These are phyloP conservation scores for Sebastes nivosus DNA, from an alignment of 2,797 vertebrate genomes.

Conservation along the genomic window DNA sequence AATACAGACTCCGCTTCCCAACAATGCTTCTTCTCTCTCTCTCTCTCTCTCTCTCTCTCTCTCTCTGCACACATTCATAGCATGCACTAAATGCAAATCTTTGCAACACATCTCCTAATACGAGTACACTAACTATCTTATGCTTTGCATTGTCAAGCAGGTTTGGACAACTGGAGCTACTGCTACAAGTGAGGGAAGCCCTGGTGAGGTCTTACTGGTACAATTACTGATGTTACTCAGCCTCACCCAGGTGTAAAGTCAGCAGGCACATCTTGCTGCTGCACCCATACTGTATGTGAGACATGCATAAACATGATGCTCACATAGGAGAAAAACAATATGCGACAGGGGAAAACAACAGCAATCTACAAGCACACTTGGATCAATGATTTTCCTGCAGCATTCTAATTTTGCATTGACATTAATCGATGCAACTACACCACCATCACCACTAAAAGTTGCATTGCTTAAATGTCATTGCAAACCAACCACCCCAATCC, in stretches of 20 bases:
- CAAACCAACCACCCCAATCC: neutral
- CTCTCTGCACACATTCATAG: neutral
- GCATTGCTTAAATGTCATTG: neutral
- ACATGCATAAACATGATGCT: conserved; percentile 58
- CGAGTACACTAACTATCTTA: neutral
- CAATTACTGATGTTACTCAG: conserved; percentile 60
- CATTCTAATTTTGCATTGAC: neutral
- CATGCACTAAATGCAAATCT: conserved; percentile 41
- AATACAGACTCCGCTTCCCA: neutral
- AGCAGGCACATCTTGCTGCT: conserved; percentile 63
- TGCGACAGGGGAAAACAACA: neutral
- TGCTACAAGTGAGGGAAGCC: conserved; percentile 46
- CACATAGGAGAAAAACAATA: conserved; percentile 18
- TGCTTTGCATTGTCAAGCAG: conserved; percentile 37
- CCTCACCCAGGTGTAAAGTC: conserved; percentile 56
- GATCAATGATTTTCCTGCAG: neutral
- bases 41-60: neutral
- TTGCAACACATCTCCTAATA: conserved; percentile 27
- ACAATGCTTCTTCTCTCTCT: conserved; percentile 3
- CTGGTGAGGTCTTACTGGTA: conserved; percentile 5
- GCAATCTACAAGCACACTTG: conserved; percentile 6
- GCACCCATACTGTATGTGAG: conserved; percentile 28
- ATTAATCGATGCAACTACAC: neutral
- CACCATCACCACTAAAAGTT: neutral
- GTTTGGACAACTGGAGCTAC: conserved; percentile 50